A percentile compares a stretch with the other conserved stretches of the same genome.
These are phyloP conservation scores for Peromyscus leucopus DNA, from an alignment of 2,113 vertebrate species.

Conservation along the genomic window DNA sequence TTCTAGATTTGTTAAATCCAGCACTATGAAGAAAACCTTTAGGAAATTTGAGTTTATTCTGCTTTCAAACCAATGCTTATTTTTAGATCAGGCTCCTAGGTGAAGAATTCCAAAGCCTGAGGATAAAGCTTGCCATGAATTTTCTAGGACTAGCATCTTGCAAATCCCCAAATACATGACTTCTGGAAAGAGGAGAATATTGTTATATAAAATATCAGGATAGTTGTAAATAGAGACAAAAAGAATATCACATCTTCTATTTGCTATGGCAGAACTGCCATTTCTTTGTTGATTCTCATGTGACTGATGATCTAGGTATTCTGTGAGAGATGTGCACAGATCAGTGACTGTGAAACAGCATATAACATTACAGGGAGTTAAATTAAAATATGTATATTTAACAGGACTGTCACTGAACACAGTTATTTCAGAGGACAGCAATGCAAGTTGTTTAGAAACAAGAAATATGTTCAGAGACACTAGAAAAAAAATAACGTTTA, in stretches of 20 bases:
- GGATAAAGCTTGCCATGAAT: not conserved
- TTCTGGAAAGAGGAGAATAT: not conserved
- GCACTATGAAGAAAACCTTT: not conserved
- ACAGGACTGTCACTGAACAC: not conserved
- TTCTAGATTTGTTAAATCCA: not conserved
- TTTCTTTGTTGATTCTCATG: not conserved
- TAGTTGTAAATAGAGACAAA: conserved; percentile 10
- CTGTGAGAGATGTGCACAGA: not conserved
- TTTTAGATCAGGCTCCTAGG: not conserved
- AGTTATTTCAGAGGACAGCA: not conserved
- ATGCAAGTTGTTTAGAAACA: not conserved
- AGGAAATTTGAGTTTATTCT: not conserved
- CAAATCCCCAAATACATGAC: not conserved
- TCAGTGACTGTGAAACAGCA: not conserved
- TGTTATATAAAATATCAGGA: conserved; percentile 5
- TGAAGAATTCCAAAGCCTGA: not conserved
- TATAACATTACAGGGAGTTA: not conserved
- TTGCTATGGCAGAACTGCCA: not conserved
- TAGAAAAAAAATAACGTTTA: not conserved
- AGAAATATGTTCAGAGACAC: not conserved
- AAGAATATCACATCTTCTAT: not conserved
- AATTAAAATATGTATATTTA: not conserved
- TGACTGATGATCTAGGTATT: not conserved
- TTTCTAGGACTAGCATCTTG: not conserved
- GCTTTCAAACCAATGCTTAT: not conserved